Percentiles rank a stretch among this genome's conserved stretches.
Evolutionary conservation across 2,113 vertebrate genomes (phyloP).

Genomic region (Alosa alosa): DNA sequence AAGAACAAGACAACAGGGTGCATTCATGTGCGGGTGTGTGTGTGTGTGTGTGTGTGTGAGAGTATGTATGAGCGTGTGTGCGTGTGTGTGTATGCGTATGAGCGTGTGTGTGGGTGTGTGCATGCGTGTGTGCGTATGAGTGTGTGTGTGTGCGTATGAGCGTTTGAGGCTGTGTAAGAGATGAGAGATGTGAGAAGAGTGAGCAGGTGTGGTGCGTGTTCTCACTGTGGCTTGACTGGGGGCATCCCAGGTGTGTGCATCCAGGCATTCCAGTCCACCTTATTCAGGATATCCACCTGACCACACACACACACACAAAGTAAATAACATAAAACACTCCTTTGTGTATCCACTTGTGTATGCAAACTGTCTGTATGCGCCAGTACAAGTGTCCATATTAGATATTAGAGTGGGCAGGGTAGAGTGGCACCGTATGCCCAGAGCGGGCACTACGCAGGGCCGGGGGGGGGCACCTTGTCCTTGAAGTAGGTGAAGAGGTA

Average conservation of each 20-base stretch:
- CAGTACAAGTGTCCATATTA: too few relatives aligned
- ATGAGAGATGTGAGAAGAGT: neutral
- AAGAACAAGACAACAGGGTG: neutral
- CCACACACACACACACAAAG: conserved; percentile 15
- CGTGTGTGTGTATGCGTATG: too few relatives aligned
- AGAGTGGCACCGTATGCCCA: too few relatives aligned
- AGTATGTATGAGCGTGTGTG: too few relatives aligned
- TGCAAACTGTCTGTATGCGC: too few relatives aligned
- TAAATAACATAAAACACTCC: neutral
- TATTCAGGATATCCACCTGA: conserved; percentile 86
- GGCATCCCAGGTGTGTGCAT: conserved; percentile 92
- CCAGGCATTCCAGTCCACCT: conserved; percentile 93
- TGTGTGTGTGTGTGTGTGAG: neutral
- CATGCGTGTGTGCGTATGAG: neutral
- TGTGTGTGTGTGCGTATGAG: neutral
- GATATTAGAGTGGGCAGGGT: neutral
- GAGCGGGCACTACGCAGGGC: too few relatives aligned
- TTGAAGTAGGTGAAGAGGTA: conserved; percentile 92
- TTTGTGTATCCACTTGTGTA: too few relatives aligned
- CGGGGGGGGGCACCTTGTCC: conserved; percentile 77
- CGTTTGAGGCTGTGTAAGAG: neutral
- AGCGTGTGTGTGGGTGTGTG: too few relatives aligned
- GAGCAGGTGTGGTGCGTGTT: neutral
- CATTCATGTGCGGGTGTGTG: neutral
- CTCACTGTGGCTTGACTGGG: conserved; percentile 85